Base-by-base conservation (phyloP, 2,888 invertebrate species). In the Cataglyphis cursor region DNA sequence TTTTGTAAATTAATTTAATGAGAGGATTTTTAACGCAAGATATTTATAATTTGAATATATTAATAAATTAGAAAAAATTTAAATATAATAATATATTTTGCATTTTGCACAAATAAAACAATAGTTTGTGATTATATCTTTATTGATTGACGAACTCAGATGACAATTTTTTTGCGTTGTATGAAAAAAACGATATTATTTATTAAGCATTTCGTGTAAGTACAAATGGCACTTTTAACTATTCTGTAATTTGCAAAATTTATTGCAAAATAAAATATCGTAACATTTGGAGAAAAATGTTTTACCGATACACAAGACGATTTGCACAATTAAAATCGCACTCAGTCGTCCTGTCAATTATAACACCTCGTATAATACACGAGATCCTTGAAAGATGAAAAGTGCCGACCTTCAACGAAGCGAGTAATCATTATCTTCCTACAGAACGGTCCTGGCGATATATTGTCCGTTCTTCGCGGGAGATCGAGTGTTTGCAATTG, bases 401-500 rank as follows among this genome's bases (percentile, higher is more conserved):
- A 87, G 87, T 12, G 88, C 93, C 93, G 93, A 92, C 81, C 65
- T 85, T 78, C 89, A 83, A 80, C 91, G 91, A 85, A 90, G 89
- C 92, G 92, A 89, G 91, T 90, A 93, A 94, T 94, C 93, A 92
- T 93, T 94, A 94, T 94, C 94, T 94, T 83, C 83, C 82, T 64
- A 76, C 83, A 85, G 57, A 84, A 84, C 61, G 38, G 74, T 48
- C n/a, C n/a, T 48, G n/a, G 48, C 8, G n/a, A 48, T 51, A 51
- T 51, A 51, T 51, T 51, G 51, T 51, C 51, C 51, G n/a, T 51
- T n/a, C 51, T 51, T 51, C 6, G 51, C n/a, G 8, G 51, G 51
- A 51, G 51, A 51, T 51, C 51, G 51, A 51, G 1, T 48, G 8
- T 51, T 51, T n/a, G n/a, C n/a, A 51, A 57, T 10, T 62, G 74